Evolutionary conservation across 35 echinoderm and acorn worm species (phyloP), one percentile per base, ranked within the genome.

Genomic region (Patiria miniata): DNA sequence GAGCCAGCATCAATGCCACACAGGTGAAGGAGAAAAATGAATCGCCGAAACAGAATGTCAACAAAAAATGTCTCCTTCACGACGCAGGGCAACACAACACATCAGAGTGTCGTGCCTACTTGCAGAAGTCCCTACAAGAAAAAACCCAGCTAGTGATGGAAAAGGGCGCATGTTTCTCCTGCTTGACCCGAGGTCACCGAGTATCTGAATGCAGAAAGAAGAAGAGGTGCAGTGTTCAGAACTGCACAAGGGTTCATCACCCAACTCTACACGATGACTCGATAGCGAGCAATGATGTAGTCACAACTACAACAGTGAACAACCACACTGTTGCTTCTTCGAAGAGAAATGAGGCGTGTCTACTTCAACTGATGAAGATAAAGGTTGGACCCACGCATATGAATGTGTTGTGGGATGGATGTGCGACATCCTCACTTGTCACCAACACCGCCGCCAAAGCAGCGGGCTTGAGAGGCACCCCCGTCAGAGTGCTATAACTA

Each of bases 381-480:
- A 39, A 40, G 28, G 40, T 79, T 83, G 56, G 79, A 15, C 79
- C 36, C 1, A 37, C 55, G 15, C 40, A 47, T 4, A 53, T 83
- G 37, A 82, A 39, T 37, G 81, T 80, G 7, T 37, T 89, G 26
- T 89, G 87, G 87, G 87, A 89, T 34, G 81, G 87, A 68, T 89
- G 87, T 73, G 87, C 87, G 8, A 89, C 79, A 42, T 32, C 87
- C 1, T 89, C 87, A 65, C 61, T 89, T 23, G 81, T 89, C 54
- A 89, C 87, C 5, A 54, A 68, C 73, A 61, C 28, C 0, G 79
- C 79, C 12, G 87, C 87, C 40, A 61, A 32, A 14, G 39, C 34
- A 47, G 81, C 81, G 5, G 47, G 37, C 28, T 54, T 80, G 16
- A 82, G 81, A 51, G 87, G 79, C 1, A 28, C 22, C 39, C 87